Percentiles rank a stretch among this genome's conserved stretches.
Evolutionary conservation across 2,797 vertebrate species (phyloP).

Genomic region (Enteromius paludinosus): DNA sequence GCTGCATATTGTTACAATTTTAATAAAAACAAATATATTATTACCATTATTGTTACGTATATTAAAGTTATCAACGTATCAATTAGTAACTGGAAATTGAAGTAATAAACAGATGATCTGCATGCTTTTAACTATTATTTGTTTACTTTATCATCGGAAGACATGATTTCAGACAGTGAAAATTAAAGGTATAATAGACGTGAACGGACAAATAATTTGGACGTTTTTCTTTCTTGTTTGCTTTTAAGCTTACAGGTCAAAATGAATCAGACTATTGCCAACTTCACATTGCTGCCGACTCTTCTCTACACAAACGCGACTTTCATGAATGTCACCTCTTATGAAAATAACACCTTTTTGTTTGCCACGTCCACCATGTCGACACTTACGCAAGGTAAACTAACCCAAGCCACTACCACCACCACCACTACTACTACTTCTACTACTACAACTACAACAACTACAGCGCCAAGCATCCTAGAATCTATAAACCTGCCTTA

Average conservation of each 20-base stretch:
- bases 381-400: slow-evolving; percentile 24
- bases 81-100: not conserved
- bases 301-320: slow-evolving; percentile 25
- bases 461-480: slow-evolving; percentile 27
- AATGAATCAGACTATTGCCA: slow-evolving; percentile 40
- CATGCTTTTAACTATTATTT: not conserved
- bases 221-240: not conserved
- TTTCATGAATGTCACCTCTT: slow-evolving; percentile 25
- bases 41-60: not conserved
- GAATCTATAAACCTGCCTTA: slow-evolving; percentile 73
- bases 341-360: slow-evolving; percentile 33
- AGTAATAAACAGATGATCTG: not conserved
- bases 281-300: slow-evolving; percentile 21
- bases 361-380: not conserved
- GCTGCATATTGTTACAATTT: not conserved
- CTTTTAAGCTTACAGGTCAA: slow-evolving; percentile 17
- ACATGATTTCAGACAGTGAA: not conserved
- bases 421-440: not conserved
- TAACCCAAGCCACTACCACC: not conserved
- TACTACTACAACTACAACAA: not conserved
- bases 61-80: not conserved
- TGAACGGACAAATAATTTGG: not conserved
- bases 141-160: not conserved
- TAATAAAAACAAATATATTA: not conserved
- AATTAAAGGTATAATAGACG: not conserved